These are phyloP conservation scores for Volucella bombylans DNA, from an alignment of 2,888 invertebrate species.

Conservation along the genomic window DNA sequence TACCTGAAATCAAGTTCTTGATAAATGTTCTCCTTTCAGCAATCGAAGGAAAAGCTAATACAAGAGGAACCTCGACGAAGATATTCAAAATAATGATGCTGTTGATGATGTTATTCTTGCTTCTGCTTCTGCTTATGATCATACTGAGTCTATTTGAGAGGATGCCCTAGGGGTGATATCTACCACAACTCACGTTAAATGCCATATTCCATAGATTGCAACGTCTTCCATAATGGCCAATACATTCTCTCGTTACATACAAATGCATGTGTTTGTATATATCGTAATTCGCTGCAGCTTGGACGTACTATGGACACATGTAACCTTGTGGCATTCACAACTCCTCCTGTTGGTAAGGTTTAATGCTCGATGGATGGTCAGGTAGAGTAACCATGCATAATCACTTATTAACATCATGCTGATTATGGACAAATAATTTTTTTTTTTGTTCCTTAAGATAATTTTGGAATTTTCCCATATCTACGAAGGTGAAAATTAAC, in stretches of 20 bases:
- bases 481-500: constrained; percentile 63
- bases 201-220: constrained; percentile 56
- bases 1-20: too few relatives aligned
- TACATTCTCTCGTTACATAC: constrained; percentile 43
- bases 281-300: constrained; percentile 36
- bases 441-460: constrained; percentile 11
- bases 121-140: constrained; percentile 35
- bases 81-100: constrained; percentile 4
- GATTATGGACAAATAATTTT: constrained; percentile 28
- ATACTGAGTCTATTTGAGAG: constrained; percentile 56
- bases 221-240: constrained; percentile 4
- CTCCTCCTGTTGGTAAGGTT: constrained; percentile 50
- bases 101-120: constrained; percentile 18
- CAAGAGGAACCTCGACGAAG: constrained; percentile 31
- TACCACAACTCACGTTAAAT: constrained; percentile 66
- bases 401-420: constrained; percentile 64
- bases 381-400: constrained; percentile 69
- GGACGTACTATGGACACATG: constrained; percentile 34
- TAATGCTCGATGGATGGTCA: constrained; percentile 26
- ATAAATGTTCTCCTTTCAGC: too few relatives aligned
- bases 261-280: constrained; percentile 17
- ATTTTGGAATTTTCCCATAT: constrained; percentile 48
- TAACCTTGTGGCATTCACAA: constrained; percentile 65
- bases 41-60: neutral
- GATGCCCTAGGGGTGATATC: constrained; percentile 67